A percentile compares a stretch with the other conserved stretches of the same genome.
Evolutionary conservation across 2,113 vertebrate genomes (phyloP).

Genomic region (Dasyprocta punctata): DNA sequence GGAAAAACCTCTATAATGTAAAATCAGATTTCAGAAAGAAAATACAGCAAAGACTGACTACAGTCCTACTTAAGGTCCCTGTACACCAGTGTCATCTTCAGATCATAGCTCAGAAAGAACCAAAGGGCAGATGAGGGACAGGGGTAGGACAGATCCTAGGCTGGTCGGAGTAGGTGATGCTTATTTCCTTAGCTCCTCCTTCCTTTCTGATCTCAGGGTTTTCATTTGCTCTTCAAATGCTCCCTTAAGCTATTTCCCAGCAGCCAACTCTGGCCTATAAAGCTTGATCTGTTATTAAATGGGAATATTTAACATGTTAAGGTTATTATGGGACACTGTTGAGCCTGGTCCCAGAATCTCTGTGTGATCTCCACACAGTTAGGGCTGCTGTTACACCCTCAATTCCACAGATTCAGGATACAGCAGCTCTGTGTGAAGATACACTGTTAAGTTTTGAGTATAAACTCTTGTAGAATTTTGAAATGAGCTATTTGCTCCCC

Average conservation of each 20-base stretch:
- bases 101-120: constrained; percentile 60
- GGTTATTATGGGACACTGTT: neutral
- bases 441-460: neutral
- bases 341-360: constrained; percentile 26
- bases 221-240: constrained; percentile 66
- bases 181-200: constrained; percentile 56
- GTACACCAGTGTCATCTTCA: constrained; percentile 3
- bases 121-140: constrained; percentile 55
- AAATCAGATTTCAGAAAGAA: constrained; percentile 26
- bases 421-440: neutral
- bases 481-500: neutral
- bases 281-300: constrained; percentile 27
- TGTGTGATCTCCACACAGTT: neutral
- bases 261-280: constrained; percentile 23
- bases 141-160: constrained; percentile 37
- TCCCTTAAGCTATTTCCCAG: constrained; percentile 42
- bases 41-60: neutral
- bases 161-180: constrained; percentile 10
- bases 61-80: neutral
- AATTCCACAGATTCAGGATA: neutral
- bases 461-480: neutral
- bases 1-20: neutral
- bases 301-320: neutral
- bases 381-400: neutral
- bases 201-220: constrained; percentile 79